These are phyloP conservation scores for Steatornis caripensis DNA, from an alignment of 2,113 vertebrate genomes.

Conservation along the genomic window DNA sequence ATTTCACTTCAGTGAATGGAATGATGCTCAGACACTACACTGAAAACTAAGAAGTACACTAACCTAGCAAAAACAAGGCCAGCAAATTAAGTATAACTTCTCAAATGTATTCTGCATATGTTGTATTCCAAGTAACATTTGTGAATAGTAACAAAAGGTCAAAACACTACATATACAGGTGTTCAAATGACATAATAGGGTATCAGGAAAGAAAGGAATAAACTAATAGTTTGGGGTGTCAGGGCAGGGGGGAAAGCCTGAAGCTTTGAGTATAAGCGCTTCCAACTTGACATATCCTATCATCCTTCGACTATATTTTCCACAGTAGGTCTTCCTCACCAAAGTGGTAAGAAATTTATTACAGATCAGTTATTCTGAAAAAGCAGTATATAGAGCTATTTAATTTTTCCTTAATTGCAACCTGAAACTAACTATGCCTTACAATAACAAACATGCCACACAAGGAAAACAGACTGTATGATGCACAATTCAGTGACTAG, in stretches of 20 bases:
- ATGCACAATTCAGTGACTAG: background rate
- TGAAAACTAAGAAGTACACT: background rate
- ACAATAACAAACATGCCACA: background rate
- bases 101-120: background rate
- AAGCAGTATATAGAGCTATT: background rate
- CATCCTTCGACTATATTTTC: background rate
- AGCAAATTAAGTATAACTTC: background rate
- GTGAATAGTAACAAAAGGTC: background rate
- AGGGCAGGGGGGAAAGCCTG: fast-evolving
- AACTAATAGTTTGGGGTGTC: background rate
- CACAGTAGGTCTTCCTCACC: background rate
- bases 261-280: background rate
- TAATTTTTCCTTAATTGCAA: background rate
- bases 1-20: background rate
- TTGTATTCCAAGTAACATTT: background rate
- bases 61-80: background rate
- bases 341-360: background rate
- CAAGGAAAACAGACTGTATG: background rate
- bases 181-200: background rate
- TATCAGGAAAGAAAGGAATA: background rate
- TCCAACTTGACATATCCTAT: background rate
- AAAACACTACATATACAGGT: background rate
- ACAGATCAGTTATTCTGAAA: background rate
- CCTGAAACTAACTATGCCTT: background rate
- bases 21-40: background rate